Evolutionary conservation across 2,113 vertebrate genomes (phyloP).

Genomic region (Malaclemys terrapin): DNA sequence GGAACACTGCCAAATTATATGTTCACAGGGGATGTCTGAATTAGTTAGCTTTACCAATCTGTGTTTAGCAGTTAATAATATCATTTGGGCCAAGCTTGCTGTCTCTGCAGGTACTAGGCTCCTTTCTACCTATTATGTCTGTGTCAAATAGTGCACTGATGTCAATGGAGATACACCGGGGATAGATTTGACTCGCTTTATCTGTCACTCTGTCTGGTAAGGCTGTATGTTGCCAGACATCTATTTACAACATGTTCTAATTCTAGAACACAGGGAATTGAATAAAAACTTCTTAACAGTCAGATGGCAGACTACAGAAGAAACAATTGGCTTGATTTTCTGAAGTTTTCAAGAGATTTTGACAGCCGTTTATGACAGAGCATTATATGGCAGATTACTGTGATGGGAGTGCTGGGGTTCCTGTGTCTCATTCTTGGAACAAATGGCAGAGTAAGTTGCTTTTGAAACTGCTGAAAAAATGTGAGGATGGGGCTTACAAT

Average conservation of each 20-base stretch:
- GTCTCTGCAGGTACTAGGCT: background rate
- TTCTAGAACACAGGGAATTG: background rate
- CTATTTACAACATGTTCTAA: background rate
- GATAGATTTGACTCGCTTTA: background rate
- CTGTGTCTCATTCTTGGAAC: background rate
- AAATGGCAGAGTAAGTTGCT: background rate
- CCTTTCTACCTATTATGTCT: background rate
- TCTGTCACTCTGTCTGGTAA: background rate
- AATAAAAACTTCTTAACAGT: background rate
- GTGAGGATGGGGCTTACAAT: background rate
- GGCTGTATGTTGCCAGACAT: background rate
- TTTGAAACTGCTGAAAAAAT: background rate
- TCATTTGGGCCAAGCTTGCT: background rate
- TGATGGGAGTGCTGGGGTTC: background rate
- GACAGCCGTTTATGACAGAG: background rate
- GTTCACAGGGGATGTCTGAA: background rate
- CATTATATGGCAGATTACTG: background rate
- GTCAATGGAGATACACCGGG: background rate
- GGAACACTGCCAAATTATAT: background rate
- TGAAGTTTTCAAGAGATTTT: background rate
- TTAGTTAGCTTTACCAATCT: background rate
- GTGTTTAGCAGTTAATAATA: background rate
- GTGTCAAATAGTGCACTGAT: accelerated
- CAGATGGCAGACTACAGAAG: background rate
- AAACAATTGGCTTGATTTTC: background rate